These are phyloP conservation scores for Drosophila repletoides DNA, from an alignment of 1,140 invertebrate genomes.

Conservation along the genomic window DNA sequence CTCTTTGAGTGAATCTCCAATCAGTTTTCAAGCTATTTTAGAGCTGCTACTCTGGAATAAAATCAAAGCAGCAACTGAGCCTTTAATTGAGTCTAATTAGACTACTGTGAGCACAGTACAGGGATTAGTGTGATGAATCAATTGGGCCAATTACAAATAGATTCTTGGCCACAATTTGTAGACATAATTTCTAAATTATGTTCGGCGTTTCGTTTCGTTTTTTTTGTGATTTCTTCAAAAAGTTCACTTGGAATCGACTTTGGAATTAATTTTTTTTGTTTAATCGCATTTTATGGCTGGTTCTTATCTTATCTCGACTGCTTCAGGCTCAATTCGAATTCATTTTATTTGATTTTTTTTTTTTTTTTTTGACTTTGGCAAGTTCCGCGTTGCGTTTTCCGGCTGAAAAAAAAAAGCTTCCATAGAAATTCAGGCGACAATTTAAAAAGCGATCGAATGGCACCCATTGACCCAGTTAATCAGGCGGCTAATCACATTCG, in stretches of 20 bases:
- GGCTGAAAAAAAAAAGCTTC: background rate
- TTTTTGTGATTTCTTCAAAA: too few relatives aligned
- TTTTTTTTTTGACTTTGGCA: background rate
- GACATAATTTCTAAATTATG: too few relatives aligned
- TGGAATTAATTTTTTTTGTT: background rate
- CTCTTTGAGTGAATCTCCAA: too few relatives aligned
- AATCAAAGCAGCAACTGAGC: too few relatives aligned
- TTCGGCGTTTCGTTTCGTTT: too few relatives aligned
- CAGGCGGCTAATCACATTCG: slow-evolving; percentile 16
- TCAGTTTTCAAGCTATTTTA: too few relatives aligned
- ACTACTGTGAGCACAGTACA: too few relatives aligned
- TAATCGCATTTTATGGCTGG: background rate
- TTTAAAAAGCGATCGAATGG: slow-evolving; percentile 47
- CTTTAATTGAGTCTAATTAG: too few relatives aligned
- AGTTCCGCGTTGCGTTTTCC: background rate
- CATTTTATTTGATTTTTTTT: background rate
- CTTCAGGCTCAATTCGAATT: background rate
- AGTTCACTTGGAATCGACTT: background rate
- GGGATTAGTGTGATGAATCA: too few relatives aligned
- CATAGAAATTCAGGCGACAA: slow-evolving; percentile 13
- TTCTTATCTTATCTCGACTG: slow-evolving; percentile 1
- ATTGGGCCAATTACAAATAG: too few relatives aligned
- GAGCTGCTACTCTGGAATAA: too few relatives aligned
- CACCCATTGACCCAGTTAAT: slow-evolving; percentile 46
- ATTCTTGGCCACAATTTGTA: too few relatives aligned